Evolutionary conservation across 2,888 invertebrate genomes (phyloP), one percentile per base, ranked within the genome.

Genomic region (Diabrotica balteata): DNA sequence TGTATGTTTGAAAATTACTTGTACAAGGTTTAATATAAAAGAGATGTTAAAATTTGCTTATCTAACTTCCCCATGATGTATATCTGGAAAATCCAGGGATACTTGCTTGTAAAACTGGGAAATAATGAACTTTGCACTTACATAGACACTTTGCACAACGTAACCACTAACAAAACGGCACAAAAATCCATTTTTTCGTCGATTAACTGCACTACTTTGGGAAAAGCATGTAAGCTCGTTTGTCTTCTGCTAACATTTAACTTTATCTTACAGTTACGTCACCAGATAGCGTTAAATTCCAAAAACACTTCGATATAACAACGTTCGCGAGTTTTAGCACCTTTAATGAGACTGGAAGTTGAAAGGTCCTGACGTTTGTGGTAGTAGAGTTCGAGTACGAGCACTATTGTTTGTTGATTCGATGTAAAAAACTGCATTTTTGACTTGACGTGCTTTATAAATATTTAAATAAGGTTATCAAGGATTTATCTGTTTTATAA

Each of bases 201-300:
- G 57, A 69, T 71, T 71, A 74, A 72, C 66, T 73, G 66, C 73
- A 75, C 73, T 59, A 74, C 72, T 74, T 70, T 71, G 73, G 71
- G 72, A 73, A 77, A 77, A 76, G 77, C 78, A 78, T 76, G 77
- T 73, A 75, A 70, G 72, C 73, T 66, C 69, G 43, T 75, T 72
- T 74, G 73, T 76, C 75, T 76, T 76, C 74, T 71, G 71, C 72
- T 77, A 77, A 77, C 77, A 79, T 78, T 79, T 75, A 73, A 77
- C 74, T 78, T 72, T 79, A 80, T 79, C 79, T 67, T 53, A 10
- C 73, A 65, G 66, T 76, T 79, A 74, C 79, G 80, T 80, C 79
- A 79, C 72, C 71, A 51, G 62, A 59, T 59, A 77, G 79, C 79
- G 79, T 78, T 77, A 79, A 78, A 79, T 80, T 80, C 73, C 70